Base-by-base conservation (phyloP, 2,888 invertebrate species). In the Drosophila crucigera region DNA sequence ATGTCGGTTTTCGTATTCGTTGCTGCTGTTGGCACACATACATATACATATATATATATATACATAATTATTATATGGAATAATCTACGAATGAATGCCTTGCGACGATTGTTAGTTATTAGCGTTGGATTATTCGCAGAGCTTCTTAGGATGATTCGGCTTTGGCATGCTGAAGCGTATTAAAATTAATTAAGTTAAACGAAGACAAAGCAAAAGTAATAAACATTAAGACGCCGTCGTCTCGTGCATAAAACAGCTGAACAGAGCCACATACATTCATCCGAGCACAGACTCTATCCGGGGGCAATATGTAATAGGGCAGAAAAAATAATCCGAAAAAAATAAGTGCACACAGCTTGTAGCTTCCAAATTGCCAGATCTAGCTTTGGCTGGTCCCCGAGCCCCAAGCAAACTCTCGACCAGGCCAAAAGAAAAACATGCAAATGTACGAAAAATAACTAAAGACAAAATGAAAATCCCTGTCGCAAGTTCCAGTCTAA, bases 1-100 rank as follows among this genome's bases (percentile, higher is more conserved):
- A 95, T 83, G 66, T 91, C 91, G 39, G 90, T 79, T 47, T 85
- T 82, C 59, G 84, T 79, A 61, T 86, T 90, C 84, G 84, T 75
- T 22, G 60, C 68, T 43, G 82, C 78, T 80, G 67, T 56, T 41
- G 50, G 33, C 43, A 58, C 25, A 58, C 19, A 43, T n/a, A 52
- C 4, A 55, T 35, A 71, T 61, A 60, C 33, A 47, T 53, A 39
- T 43, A 39, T 30, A 30, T 30, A 30, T 30, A 6, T 30, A 30
- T 59, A 64, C 62, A 61, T 65, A 47, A 68, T 50, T 47, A 60
- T 60, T 41, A 37, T 49, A 54, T 49, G 22, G 53, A 22, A 39
- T 68, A 30, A 60, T 60, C 28, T n/a, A 16, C 0, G 11, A 31
- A 33, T 41, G 31, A 39, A 39, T 56, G 56, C 55, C 31, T 39